Conservation (phyloP, 2,888 invertebrate species). For the Acleris literana region DNA sequence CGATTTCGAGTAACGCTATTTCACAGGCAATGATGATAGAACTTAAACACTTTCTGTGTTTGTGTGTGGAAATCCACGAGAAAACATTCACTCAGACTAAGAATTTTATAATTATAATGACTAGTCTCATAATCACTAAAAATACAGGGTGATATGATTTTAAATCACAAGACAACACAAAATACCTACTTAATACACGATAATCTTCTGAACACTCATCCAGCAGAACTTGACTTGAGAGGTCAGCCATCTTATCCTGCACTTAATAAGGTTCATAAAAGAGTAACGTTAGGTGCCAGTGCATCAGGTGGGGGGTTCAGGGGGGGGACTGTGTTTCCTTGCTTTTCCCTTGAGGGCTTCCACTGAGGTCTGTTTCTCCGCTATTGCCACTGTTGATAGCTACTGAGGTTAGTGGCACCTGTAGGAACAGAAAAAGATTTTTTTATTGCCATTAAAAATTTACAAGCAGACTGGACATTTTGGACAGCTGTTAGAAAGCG, state of each 20-base stretch:
- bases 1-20: no score
- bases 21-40: no score
- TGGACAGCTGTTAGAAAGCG: no score
- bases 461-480: no score
- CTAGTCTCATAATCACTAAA: no score
- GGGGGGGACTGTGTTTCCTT: conserved; percentile 51
- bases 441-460: background rate
- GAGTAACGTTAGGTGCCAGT: conserved; percentile 37
- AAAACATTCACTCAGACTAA: no score
- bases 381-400: conserved; percentile 67
- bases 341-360: conserved; percentile 64
- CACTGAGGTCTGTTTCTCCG: conserved; percentile 61
- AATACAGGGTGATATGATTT: no score
- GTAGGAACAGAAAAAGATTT: conserved; percentile 29
- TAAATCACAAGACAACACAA: no score
- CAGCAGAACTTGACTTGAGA: conserved; percentile 3
- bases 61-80: no score
- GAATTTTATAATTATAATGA: no score
- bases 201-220: conserved; percentile 1
- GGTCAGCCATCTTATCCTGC: background rate
- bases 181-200: no score
- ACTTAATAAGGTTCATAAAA: conserved; percentile 2
- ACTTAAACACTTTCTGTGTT: no score
- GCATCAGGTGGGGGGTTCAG: conserved; percentile 69
- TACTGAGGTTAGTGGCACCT: conserved; percentile 77